A percentile compares a stretch with the other conserved stretches of the same genome.
These are phyloP conservation scores for Conopomorpha cramerella DNA, from an alignment of 1,140 invertebrate species.

Conservation along the genomic window DNA sequence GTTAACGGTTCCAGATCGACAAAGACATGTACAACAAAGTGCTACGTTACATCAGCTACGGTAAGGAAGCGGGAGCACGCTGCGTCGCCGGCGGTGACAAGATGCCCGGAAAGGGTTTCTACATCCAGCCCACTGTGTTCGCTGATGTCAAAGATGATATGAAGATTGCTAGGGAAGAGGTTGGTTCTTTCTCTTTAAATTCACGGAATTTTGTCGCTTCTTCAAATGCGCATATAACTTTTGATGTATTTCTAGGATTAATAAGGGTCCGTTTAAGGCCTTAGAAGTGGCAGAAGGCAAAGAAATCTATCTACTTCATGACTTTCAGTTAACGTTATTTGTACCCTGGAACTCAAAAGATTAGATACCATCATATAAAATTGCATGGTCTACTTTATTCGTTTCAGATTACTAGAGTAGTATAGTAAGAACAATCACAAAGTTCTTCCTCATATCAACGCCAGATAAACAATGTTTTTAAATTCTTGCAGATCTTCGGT, in stretches of 20 bases:
- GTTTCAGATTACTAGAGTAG: no score
- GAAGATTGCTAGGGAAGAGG: slow-evolving; percentile 79
- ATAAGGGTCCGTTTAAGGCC: no score
- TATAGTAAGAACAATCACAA: no score
- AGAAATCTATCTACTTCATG: no score
- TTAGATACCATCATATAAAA: no score
- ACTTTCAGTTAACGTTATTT: no score
- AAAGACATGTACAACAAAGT: slow-evolving; percentile 70
- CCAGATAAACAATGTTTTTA: slow-evolving; percentile 73
- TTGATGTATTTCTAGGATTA: slow-evolving; percentile 60
- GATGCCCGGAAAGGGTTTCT: slow-evolving; percentile 69
- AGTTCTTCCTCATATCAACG: no score
- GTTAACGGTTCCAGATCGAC: slow-evolving; percentile 61
- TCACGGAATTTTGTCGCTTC: slow-evolving; percentile 1
- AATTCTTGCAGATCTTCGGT: slow-evolving; percentile 72
- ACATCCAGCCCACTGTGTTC: slow-evolving; percentile 81
- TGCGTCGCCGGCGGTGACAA: slow-evolving; percentile 69
- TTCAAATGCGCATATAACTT: no score
- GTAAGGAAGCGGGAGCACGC: slow-evolving; percentile 75
- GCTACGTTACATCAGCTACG: slow-evolving; percentile 68
- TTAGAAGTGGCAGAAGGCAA: no score
- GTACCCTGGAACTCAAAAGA: no score
- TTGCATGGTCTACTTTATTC: no score
- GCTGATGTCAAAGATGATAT: slow-evolving; percentile 77
- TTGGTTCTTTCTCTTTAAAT: slow-evolving; percentile 11